Evolutionary conservation across 2,113 vertebrate species (phyloP), one percentile per base, ranked within the genome.

Genomic region (Lepisosteus oculatus): DNA sequence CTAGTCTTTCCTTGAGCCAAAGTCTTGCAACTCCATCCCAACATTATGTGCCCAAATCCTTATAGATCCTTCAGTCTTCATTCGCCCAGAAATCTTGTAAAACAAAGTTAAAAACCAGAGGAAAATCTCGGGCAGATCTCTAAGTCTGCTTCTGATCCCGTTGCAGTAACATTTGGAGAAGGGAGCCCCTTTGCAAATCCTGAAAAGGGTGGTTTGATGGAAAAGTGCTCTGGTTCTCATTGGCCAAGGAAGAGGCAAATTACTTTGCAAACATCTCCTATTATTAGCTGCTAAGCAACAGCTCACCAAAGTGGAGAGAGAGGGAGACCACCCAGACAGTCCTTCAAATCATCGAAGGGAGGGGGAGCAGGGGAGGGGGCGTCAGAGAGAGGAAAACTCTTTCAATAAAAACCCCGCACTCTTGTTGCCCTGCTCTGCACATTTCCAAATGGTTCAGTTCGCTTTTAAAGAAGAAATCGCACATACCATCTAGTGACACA

Each of bases 241-340:
- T 95, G 93, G 93, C 92, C 91, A 82, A 90, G 92, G 92, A 93
- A 93, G 93, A 93, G 91, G 93, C 93, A 95, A 95, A 94, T 95
- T 93, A 95, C 93, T 93, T 88, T 89, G 90, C 93, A 93, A 94
- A 94, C 92, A 93, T 92, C 92, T 88, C 92, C 92, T 93, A 92
- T 94, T 94, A 94, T 93, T 93, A 94, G 93, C 93, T 95, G 93
- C 93, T 94, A 94, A 93, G 93, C 93, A 93, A 94, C 93, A 92
- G 93, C 93, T 92, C 92, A 85, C 90, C 91, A 91, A 92, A 91
- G 93, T 91, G 90, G 91, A 90, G 82, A 88, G 89, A 80, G 87
- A 81, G 81, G 72, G 80, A 84, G 90, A 93, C 92, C 90, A 92
- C 92, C 91, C 88, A 92, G 85, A 89, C 90, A 82, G 89, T 85